Base-by-base conservation (phyloP, 2,113 vertebrate genomes). In the Microcebus ravelobensis region DNA sequence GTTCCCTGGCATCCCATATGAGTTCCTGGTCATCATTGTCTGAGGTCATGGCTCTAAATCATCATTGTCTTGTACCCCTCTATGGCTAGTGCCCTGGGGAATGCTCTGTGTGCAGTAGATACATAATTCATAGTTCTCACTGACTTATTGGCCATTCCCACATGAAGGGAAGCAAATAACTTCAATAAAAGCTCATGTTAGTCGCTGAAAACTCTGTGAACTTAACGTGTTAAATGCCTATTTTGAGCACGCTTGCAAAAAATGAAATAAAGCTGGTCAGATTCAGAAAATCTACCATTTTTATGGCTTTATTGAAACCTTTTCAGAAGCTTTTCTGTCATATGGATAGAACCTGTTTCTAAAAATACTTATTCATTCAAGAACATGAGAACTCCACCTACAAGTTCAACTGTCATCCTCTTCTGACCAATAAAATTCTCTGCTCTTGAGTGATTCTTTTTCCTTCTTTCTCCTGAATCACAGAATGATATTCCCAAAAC, bases 281-380 rank as follows among this genome's bases (percentile, higher is more conserved):
- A 93, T 80, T 96, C 80, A 63, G n/a, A 77, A 92, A 90, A 52
- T 31, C 36, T 76, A 31, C 34, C 45, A 89, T 84, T 91, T 91
- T 90, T 36, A 61, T 6, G 25, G 15, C 2, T 57, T 91, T 95
- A 59, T 55, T 57, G 27, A 94, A 87, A 92, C 2, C 1, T 67
- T 95, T 94, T 93, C 42, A 59, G 65, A 77, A 76, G 31, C 4
- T 82, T 84, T 91, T 61, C n/a, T 65, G 45, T 93, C 42, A 97
- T 87, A 95, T 67, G 91, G 95, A 97, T 83, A 80, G 71, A 98
- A 94, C 42, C 65, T 95, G 76, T 85, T 96, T 36, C 67, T 90
- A 0, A 1, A 97, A 97, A 97, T 88, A 88, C 79, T 96, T 81
- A 95, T 82, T 98, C 94, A 98, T 97, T 98, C 93, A 98, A 95